Evolutionary conservation across 2,797 vertebrate genomes (phyloP).

Genomic region (Artibeus jamaicensis): DNA sequence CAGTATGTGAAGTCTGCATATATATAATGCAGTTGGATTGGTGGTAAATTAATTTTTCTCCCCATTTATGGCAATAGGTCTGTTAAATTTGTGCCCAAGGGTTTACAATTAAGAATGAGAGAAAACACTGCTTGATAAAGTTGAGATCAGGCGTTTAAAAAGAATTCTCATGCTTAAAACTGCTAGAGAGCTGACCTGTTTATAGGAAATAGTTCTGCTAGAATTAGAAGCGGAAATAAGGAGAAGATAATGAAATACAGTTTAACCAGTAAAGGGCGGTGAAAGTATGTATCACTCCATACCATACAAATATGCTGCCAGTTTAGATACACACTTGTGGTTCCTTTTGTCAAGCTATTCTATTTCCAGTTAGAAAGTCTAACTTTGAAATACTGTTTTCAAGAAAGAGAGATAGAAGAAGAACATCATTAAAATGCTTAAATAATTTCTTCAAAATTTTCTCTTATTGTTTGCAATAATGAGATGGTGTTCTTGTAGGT

Average conservation of each 20-base stretch:
- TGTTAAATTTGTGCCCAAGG: constrained; percentile 5
- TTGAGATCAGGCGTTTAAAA: constrained; percentile 45
- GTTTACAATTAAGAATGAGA: constrained; percentile 41
- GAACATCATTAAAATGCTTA: constrained; percentile 41
- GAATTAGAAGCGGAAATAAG: constrained; percentile 77
- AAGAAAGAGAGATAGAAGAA: constrained; percentile 39
- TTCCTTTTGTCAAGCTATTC: constrained; percentile 65
- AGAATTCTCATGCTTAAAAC: constrained; percentile 47
- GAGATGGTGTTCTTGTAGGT: constrained; percentile 3
- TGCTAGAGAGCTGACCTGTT: constrained; percentile 55
- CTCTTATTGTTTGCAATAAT: neutral
- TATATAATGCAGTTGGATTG: neutral
- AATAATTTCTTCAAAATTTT: constrained; percentile 44
- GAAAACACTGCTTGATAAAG: constrained; percentile 57
- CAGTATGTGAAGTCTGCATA: too few species aligned
- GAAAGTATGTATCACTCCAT: constrained; percentile 60
- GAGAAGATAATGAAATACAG: constrained; percentile 74
- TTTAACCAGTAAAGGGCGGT: constrained; percentile 69
- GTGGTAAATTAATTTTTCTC: constrained; percentile 58
- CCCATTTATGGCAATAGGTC: constrained; percentile 13
- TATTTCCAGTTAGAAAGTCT: constrained; percentile 64
- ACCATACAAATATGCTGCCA: constrained; percentile 33
- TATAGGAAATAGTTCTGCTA: constrained; percentile 65
- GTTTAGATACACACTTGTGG: constrained; percentile 63
- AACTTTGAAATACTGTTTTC: constrained; percentile 63